phyloP scores from a whole-genome alignment of 2,888 invertebrate species.

The Acronicta aceris region DNA sequence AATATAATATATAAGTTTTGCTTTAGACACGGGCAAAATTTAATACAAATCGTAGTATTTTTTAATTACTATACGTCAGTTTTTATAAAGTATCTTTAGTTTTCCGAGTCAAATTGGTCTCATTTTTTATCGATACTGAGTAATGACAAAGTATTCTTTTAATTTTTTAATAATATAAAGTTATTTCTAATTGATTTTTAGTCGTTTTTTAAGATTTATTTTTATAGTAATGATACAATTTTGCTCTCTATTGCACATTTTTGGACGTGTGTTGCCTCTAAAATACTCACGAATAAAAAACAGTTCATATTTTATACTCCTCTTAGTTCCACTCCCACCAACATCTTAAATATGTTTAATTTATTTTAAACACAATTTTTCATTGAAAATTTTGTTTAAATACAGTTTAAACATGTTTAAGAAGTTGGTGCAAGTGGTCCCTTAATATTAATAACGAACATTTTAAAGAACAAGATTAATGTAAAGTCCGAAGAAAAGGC shows the following conservation, averaged over 20 bases:
- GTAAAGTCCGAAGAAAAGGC: slow-evolving; percentile 5
- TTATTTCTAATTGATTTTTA: slow-evolving; percentile 24
- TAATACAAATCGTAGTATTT: slow-evolving; percentile 14
- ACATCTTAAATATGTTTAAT: too few relatives aligned
- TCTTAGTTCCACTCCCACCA: too few relatives aligned
- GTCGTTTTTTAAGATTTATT: slow-evolving; percentile 32
- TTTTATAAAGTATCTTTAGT: slow-evolving; percentile 6
- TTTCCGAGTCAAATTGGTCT: slow-evolving; percentile 2
- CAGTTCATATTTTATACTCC: too few relatives aligned
- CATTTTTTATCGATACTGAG: slow-evolving; percentile 13
- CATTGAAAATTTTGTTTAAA: too few relatives aligned
- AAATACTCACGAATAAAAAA: neutral
- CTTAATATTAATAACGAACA: too few relatives aligned
- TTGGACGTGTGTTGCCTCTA: slow-evolving; percentile 3
- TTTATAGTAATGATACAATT: slow-evolving; percentile 27
- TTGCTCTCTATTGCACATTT: slow-evolving; percentile 27
- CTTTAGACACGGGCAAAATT: slow-evolving; percentile 22
- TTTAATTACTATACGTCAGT: slow-evolving; percentile 9
- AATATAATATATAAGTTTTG: slow-evolving; percentile 17
- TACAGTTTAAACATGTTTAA: too few relatives aligned
- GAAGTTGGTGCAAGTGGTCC: too few relatives aligned
- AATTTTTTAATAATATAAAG: slow-evolving; percentile 1
- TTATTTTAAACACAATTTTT: too few relatives aligned
- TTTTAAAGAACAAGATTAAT: neutral
- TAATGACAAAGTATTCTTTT: slow-evolving; percentile 5